Percentiles rank a stretch among this genome's conserved stretches.
Evolutionary conservation across 1,140 invertebrate species (phyloP).

Genomic region (Apis laboriosa): DNA sequence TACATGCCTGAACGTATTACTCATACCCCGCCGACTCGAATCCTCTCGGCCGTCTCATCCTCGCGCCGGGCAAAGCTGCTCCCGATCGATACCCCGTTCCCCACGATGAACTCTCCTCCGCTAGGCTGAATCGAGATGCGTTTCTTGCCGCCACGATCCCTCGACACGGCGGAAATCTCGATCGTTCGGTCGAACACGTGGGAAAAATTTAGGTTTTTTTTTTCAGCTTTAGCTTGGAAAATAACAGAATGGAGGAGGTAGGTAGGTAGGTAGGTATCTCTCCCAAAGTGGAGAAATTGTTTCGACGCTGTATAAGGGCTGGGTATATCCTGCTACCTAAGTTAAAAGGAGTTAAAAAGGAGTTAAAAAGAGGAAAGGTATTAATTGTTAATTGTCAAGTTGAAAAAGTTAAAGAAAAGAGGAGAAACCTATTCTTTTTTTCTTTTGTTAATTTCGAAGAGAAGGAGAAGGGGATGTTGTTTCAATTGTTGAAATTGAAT

Average conservation of each 20-base stretch:
- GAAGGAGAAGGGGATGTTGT: no score
- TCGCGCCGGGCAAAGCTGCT: slow-evolving; percentile 4
- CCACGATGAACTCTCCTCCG: slow-evolving; percentile 12
- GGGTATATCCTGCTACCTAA: no score
- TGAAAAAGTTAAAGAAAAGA: no score
- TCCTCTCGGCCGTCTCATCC: background rate
- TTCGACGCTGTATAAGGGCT: no score
- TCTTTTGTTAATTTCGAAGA: no score
- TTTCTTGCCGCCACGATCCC: background rate
- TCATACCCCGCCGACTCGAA: slow-evolving; percentile 34
- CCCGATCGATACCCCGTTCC: slow-evolving; percentile 12
- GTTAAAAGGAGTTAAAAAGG: no score
- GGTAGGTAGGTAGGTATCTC: no score
- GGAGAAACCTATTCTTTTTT: no score
- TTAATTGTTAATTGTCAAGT: no score
- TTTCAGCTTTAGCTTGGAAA: background rate
- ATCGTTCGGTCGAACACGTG: background rate
- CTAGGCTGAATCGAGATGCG: slow-evolving; percentile 35
- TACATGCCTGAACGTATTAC: slow-evolving; percentile 51
- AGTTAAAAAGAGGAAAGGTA: no score
- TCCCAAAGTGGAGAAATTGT: no score
- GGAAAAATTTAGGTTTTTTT: background rate
- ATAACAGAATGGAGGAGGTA: background rate
- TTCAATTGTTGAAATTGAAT: no score
- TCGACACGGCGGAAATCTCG: background rate